Evolutionary conservation across 64 coral and sea anemone genomes (phyloP), one percentile per base, ranked within the genome.

Genomic region (Exaiptasia diaphana): DNA sequence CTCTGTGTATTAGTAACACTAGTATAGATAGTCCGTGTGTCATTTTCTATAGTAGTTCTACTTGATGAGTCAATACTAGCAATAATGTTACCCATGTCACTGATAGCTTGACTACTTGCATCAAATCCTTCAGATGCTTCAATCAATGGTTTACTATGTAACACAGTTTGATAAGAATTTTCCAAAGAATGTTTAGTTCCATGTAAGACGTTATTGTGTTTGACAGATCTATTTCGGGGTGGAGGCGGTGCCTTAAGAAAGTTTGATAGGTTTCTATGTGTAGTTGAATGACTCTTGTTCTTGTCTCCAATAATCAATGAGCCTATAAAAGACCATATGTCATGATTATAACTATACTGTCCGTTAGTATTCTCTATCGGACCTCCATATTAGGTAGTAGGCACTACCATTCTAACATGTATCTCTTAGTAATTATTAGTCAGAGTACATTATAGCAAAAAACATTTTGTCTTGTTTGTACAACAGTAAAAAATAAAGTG

Each of bases 61-160:
- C 41, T 11, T 4, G 59, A 29, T 43, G 82, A 74, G 39, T 94
- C 91, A 24, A 94, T 94, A 78, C 67, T 94, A 29, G 91, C 91
- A 49, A 94, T 77, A 71, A 94, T 94, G 24, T 94, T 94, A 24
- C 91, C 91, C 86, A 94, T 94, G 20, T 94, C 91, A 53, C 86
- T 94, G 4, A 94, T 89, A 37, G 91, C 91, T 64, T 94, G 91
- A 83, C 85, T 89, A 24, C 91, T 94, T 17, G 91, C 86, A 64
- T 94, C 91, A 79, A n/a, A n/a, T 57, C 58, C 53, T 45, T 65
- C 27, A 81, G 36, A 45, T 58, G 68, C 50, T 62, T 45, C 24
- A 62, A 81, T 18, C 58, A 81, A 50, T 64, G 78, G 5, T 81
- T 57, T 7, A 39, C 78, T 34, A 67, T 44, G n/a, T n/a, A n/a